Evolutionary conservation across 92 coral and sea anemone species (phyloP).

Genomic region (Zoanthus sociatus): DNA sequence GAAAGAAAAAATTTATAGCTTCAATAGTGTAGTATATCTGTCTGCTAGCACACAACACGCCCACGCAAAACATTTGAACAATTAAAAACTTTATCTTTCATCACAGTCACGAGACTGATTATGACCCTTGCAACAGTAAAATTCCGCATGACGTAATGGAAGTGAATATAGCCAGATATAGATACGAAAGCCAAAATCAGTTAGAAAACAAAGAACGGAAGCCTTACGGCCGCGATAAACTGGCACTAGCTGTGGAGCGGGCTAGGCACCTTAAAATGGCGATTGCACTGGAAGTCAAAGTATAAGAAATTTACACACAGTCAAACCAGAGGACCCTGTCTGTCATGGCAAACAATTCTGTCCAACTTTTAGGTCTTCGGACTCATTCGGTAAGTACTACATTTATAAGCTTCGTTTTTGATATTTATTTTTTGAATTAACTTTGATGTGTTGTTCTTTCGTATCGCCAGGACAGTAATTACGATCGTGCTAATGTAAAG

Average conservation of each 20-base stretch:
- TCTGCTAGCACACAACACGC: neutral
- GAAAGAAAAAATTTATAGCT: neutral
- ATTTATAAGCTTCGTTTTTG: neutral
- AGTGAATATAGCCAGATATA: neutral
- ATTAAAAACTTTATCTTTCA: neutral
- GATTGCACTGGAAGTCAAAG: neutral
- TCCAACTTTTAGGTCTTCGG: constrained; percentile 38
- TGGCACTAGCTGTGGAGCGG: constrained; percentile 17
- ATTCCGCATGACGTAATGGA: constrained; percentile 14
- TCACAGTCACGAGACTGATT: constrained; percentile 4
- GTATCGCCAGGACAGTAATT: neutral
- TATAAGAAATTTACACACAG: neutral
- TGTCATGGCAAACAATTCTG: constrained; percentile 31
- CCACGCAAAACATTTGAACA: neutral
- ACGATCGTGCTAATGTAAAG: constrained; percentile 31
- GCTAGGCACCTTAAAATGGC: constrained; percentile 31
- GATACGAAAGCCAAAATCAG: neutral
- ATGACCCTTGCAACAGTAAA: neutral
- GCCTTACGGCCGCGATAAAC: neutral
- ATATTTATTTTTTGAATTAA: neutral
- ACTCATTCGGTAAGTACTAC: constrained; percentile 27
- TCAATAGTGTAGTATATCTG: neutral
- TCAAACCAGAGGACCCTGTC: neutral
- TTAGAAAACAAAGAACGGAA: neutral
- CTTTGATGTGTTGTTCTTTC: neutral